Percentiles rank a stretch among this genome's conserved stretches.
phyloP scores from a whole-genome alignment of 2,797 vertebrate species.

The Echiichthys vipera region DNA sequence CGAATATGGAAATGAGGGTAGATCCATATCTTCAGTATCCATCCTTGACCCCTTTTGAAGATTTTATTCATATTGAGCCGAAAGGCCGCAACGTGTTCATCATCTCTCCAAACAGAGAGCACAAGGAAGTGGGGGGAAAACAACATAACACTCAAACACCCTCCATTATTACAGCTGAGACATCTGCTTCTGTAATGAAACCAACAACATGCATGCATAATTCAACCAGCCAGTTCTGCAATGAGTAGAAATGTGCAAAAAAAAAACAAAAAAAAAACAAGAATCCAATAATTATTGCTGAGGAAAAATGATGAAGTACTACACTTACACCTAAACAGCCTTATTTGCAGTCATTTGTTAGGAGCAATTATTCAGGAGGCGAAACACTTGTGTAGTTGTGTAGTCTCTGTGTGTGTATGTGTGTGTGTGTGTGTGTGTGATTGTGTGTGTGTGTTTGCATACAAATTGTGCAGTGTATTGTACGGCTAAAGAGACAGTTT shows the following conservation, averaged over 20 bases:
- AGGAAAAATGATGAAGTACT: conserved; percentile 73
- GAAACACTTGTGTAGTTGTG: conserved; percentile 38
- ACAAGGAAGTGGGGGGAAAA: not conserved
- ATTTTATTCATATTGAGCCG: conserved; percentile 41
- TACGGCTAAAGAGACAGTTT: conserved; percentile 12
- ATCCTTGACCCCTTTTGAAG: conserved; percentile 32
- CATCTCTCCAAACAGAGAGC: conserved; percentile 40
- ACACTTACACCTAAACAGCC: conserved; percentile 67
- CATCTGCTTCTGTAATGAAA: conserved; percentile 76
- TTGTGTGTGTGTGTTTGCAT: too few species aligned
- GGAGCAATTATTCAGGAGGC: conserved; percentile 55
- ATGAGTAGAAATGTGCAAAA: conserved; percentile 52
- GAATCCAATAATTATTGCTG: conserved; percentile 70
- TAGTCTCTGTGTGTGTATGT: conserved; percentile 23
- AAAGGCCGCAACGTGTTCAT: conserved; percentile 56
- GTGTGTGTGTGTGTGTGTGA: conserved; percentile 27
- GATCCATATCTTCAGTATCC: conserved; percentile 24
- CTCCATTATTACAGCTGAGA: conserved; percentile 68
- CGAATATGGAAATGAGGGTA: conserved; percentile 30
- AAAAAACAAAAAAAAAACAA: conserved; percentile 19
- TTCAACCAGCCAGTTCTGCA: conserved; percentile 64
- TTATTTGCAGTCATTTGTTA: conserved; percentile 75
- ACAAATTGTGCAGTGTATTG: conserved; percentile 1
- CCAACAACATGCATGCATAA: conserved; percentile 78
- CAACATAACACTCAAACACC: conserved; percentile 60